Percentiles rank a stretch among this genome's conserved stretches.
Evolutionary conservation across 2,888 invertebrate genomes (phyloP).

Genomic region (Strigamia crassipes): DNA sequence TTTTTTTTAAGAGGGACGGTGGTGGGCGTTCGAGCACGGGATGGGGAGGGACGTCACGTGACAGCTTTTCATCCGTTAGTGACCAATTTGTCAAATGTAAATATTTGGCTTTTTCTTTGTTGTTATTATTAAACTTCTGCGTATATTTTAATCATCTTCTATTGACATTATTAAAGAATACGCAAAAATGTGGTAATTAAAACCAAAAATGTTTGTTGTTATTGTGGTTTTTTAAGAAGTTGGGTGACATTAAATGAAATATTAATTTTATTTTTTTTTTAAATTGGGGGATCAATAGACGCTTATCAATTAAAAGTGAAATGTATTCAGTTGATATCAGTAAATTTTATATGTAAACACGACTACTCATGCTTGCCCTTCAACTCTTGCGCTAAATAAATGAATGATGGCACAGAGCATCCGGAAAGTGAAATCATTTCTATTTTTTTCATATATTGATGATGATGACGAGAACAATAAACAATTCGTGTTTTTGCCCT

Average conservation of each 20-base stretch:
- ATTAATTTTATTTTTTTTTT: no score
- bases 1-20: neutral
- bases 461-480: slow-evolving; percentile 10
- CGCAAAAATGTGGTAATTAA: no score
- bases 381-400: neutral
- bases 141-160: no score
- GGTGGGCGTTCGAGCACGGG: neutral
- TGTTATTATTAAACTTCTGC: no score
- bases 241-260: no score
- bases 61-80: slow-evolving; percentile 6
- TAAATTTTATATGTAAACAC: neutral
- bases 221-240: no score
- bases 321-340: neutral
- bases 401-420: slow-evolving; percentile 5
- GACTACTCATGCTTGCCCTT: neutral
- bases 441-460: neutral
- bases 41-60: neutral
- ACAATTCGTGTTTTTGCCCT: slow-evolving; percentile 16
- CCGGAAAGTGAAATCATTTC: neutral
- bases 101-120: neutral
- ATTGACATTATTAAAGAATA: no score
- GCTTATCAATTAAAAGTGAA: neutral
- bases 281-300: neutral
- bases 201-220: no score
- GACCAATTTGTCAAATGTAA: slow-evolving; percentile 15